Conservation (phyloP, 2,888 invertebrate species). For the Sicus ferrugineus region DNA sequence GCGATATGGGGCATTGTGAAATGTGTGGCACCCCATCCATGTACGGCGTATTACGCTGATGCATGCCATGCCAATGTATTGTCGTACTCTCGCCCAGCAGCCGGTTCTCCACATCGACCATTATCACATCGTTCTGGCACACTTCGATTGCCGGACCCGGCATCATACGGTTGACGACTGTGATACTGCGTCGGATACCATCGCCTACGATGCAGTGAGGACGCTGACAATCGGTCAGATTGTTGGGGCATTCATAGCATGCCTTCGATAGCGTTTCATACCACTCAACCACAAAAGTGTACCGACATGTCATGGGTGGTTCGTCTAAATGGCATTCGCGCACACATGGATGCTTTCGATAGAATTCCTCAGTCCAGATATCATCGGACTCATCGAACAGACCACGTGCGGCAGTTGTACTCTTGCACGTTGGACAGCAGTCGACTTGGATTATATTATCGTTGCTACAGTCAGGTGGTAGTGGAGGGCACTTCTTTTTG, state of each 20-base stretch:
- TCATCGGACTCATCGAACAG: conserved; percentile 41
- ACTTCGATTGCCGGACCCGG: conserved; percentile 89
- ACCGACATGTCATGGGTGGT: conserved; percentile 71
- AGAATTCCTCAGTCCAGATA: conserved; percentile 57
- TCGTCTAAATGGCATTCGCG: conserved; percentile 68
- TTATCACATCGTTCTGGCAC: conserved; percentile 82
- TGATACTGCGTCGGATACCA: conserved; percentile 77
- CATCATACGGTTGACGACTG: conserved; percentile 84
- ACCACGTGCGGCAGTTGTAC: not conserved
- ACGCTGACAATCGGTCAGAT: conserved; percentile 76
- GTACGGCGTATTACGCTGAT: conserved; percentile 79
- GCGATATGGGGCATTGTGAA: conserved; percentile 84
- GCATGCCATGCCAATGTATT: conserved; percentile 93
- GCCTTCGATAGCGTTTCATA: conserved; percentile 89
- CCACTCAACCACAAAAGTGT: conserved; percentile 73
- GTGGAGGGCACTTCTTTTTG: conserved; percentile 55
- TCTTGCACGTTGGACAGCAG: conserved; percentile 57
- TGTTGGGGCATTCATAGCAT: conserved; percentile 82
- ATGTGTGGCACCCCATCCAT: conserved; percentile 91
- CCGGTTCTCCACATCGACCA: conserved; percentile 83
- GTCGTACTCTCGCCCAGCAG: conserved; percentile 82
- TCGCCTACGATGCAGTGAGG: conserved; percentile 86
- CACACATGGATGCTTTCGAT: conserved; percentile 67
- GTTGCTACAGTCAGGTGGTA: conserved; percentile 53
- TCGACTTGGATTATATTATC: conserved; percentile 52